Base-by-base conservation (phyloP, 1,140 invertebrate species). In the Drosophila melanica region DNA sequence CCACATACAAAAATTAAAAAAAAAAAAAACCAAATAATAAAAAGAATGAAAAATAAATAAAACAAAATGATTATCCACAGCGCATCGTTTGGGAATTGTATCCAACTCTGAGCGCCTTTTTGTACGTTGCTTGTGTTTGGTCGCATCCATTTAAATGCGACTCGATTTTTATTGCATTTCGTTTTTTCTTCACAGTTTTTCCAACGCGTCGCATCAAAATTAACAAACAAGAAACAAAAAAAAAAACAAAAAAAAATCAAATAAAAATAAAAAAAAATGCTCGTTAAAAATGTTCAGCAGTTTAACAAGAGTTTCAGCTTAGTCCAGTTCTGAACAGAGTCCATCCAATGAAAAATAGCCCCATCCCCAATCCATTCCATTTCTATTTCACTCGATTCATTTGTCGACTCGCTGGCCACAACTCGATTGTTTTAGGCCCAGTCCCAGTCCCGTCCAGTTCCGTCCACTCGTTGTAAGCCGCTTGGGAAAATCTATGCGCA, bases 71-170 rank as follows among this genome's bases (percentile, higher is more conserved):
- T 33, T 33, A 57, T 45, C 14, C 44, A 18, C 20, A 50, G 44
- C 48, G 55, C 35, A 68, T 54, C 68, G 70, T 69, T 41, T 23
- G 8, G 41, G 23, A 39, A 33, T 63, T 69, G 62, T 62, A 20
- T 63, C 57, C 44, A 30, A 30, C 10, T n/a, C 37, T 51, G 23
- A 62, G 37, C 39, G 42, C 54, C 63, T 72, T 75, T 84, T 68
- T 79, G 68, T 82, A 50, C 68, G 67, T 62, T 74, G 64, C 67
- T 77, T 79, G 64, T 84, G 73, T 74, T 63, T 72, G 81, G 65
- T 86, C 69, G 68, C 79, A 79, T 76, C 71, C 70, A 86, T 86
- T 87, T 78, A 79, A 87, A 87, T 87, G 69, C 64, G 53, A 59
- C 69, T 82, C 50, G 76, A 69, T 60, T 87, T 81, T 86, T 87